A percentile compares a stretch with the other conserved stretches of the same genome.
Conservation (phyloP, 1,140 invertebrate species). For the Gryllus bimaculatus region DNA sequence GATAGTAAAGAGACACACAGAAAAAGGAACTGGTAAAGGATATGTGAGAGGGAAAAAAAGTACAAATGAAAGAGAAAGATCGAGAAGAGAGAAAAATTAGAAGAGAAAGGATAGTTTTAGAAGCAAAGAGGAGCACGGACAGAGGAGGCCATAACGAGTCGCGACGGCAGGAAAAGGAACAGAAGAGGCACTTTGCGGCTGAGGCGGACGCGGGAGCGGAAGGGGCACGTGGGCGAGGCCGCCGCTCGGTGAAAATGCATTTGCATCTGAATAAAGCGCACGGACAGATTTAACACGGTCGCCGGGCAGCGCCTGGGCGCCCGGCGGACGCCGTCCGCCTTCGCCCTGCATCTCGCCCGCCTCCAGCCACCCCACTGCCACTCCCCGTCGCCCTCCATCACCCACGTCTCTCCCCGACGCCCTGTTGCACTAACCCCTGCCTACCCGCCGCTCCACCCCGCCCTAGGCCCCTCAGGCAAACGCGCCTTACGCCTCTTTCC, state of each 20-base stretch:
- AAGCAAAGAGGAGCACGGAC: neutral
- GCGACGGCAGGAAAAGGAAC: neutral
- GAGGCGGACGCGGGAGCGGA: neutral
- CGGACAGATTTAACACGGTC: neutral
- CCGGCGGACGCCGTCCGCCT: too few relatives aligned
- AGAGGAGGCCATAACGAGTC: neutral
- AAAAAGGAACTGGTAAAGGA: neutral
- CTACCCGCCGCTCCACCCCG: too few relatives aligned
- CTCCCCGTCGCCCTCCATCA: too few relatives aligned
- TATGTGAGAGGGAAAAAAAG: neutral
- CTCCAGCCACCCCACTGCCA: too few relatives aligned
- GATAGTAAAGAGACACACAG: too few relatives aligned
- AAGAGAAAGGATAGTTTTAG: neutral
- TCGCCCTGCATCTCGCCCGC: too few relatives aligned
- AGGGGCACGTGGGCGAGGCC: neutral
- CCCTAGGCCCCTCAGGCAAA: too few relatives aligned
- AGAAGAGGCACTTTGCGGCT: neutral
- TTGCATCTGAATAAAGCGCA: conserved; percentile 1
- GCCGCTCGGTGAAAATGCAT: neutral
- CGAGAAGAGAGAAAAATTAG: neutral
- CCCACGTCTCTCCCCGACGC: too few relatives aligned
- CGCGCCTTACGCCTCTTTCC: too few relatives aligned
- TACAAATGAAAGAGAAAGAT: neutral
- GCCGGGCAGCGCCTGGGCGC: too few relatives aligned
- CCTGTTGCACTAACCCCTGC: too few relatives aligned